A percentile compares a stretch with the other conserved stretches of the same genome.
Conservation (phyloP, 2,888 invertebrate species). For the Acanthosepion pharaonis region DNA sequence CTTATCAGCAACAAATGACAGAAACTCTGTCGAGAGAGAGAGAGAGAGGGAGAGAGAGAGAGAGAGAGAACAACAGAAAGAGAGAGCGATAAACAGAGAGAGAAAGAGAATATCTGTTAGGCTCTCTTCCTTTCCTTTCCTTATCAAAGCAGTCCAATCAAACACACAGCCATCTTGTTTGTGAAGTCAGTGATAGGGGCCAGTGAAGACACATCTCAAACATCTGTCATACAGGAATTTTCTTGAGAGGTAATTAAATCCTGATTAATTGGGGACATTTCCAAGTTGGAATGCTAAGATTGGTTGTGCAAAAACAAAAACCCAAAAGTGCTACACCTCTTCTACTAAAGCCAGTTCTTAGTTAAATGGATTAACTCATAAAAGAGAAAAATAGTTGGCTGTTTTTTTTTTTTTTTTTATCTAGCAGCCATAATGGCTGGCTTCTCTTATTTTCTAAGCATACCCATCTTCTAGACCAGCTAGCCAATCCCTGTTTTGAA, state of each 20-base stretch:
- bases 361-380: no score
- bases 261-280: neutral
- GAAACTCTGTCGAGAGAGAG: neutral
- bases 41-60: no score
- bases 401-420: no score
- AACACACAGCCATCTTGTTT: neutral
- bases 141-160: neutral
- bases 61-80: no score
- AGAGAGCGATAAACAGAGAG: neutral
- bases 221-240: slow-evolving; percentile 6
- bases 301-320: neutral
- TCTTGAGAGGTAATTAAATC: slow-evolving; percentile 18
- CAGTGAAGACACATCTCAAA: neutral
- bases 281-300: neutral
- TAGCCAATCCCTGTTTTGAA: no score
- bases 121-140: neutral
- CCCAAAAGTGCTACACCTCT: neutral
- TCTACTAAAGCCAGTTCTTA: neutral
- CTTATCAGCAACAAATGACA: neutral
- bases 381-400: no score
- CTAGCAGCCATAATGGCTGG: no score
- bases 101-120: neutral
- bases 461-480: no score
- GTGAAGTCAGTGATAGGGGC: neutral
- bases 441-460: no score